A percentile compares a stretch with the other conserved stretches of the same genome.
Conservation (phyloP, 2,113 vertebrate genomes). For the Chaetodon trifascialis region DNA sequence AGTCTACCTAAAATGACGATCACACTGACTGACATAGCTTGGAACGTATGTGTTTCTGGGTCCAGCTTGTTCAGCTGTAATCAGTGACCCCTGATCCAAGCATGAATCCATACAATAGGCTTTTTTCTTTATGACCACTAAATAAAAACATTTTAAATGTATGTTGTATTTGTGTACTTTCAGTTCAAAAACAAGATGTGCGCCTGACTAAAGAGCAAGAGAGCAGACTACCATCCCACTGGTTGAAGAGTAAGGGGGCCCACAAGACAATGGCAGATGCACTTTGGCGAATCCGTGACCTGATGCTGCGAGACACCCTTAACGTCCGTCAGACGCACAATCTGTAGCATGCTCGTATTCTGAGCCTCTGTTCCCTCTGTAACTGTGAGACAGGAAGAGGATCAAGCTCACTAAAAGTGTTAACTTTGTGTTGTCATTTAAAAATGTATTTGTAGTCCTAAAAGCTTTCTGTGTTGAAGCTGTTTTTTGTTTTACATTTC, state of each 20-base stretch:
- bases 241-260: slow-evolving; percentile 98
- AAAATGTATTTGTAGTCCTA: slow-evolving; percentile 59
- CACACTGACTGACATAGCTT: not conserved
- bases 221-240: slow-evolving; percentile 95
- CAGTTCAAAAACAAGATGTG: slow-evolving; percentile 93
- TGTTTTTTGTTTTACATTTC: slow-evolving; percentile 73
- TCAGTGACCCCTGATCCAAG: not conserved
- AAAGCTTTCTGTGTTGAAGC: slow-evolving; percentile 64
- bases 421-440: slow-evolving; percentile 70
- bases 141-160: not conserved
- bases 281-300: slow-evolving; percentile 95
- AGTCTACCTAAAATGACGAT: not conserved
- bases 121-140: not conserved
- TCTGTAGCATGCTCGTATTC: slow-evolving; percentile 82
- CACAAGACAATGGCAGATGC: slow-evolving; percentile 99
- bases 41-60: not conserved
- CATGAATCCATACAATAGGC: too few relatives aligned
- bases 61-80: not conserved
- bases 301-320: slow-evolving; percentile 96
- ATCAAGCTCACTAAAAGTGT: slow-evolving; percentile 74
- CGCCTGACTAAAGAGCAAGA: slow-evolving; percentile 98
- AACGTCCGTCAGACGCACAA: slow-evolving; percentile 95
- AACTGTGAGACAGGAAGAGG: slow-evolving; percentile 69
- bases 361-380: slow-evolving; percentile 70
- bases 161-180: slow-evolving; percentile 24